These are phyloP conservation scores for Pogonocherus hispidulus DNA, from an alignment of 2,888 invertebrate species.

Conservation along the genomic window DNA sequence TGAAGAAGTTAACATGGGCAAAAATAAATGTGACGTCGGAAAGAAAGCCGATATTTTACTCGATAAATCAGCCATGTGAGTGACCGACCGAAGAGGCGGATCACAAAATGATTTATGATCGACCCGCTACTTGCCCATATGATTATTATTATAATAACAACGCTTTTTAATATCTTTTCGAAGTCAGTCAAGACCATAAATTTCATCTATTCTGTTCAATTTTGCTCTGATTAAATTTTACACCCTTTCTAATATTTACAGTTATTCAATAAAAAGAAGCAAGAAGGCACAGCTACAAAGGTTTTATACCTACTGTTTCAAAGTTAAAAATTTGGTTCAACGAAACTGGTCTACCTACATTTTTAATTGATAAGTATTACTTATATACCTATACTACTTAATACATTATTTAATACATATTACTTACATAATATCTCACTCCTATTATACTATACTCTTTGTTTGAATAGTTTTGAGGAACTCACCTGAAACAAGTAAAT, in stretches of 20 bases:
- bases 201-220: no score
- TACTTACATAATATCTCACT: constrained; percentile 15
- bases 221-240: no score
- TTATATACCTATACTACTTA: no score
- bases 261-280: no score
- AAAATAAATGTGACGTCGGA: constrained; percentile 45
- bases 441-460: constrained; percentile 1
- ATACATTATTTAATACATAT: no score
- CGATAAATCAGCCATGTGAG: constrained; percentile 68
- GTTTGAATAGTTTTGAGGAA: neutral
- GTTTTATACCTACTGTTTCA: no score
- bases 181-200: no score
- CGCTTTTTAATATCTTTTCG: constrained; percentile 65
- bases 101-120: constrained; percentile 67
- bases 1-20: constrained; percentile 41
- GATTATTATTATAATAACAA: constrained; percentile 69
- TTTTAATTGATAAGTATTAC: no score
- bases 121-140: constrained; percentile 67
- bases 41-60: constrained; percentile 61
- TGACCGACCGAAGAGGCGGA: constrained; percentile 67
- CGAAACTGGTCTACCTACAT: no score
- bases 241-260: no score
- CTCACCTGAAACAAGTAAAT: constrained; percentile 47
- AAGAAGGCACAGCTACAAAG: no score
- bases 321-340: no score